phyloP scores from a whole-genome alignment of 2,113 vertebrate genomes.

The Pelodiscus sinensis region DNA sequence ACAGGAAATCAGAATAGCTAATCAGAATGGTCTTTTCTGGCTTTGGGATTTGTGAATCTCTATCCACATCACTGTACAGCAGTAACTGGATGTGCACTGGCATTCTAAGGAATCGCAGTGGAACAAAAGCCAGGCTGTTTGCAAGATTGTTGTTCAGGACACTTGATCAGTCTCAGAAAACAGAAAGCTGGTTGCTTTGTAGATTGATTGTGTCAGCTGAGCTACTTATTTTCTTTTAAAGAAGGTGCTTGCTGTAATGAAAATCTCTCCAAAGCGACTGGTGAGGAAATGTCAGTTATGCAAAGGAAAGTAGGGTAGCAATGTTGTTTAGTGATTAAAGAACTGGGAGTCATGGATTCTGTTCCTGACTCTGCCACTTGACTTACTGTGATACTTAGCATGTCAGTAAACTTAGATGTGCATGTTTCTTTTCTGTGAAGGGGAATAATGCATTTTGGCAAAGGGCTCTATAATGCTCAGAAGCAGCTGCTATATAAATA shows the following conservation, averaged over 20 bases:
- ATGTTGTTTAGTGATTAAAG: background rate
- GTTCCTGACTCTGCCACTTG: fast-evolving
- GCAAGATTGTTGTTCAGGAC: fast-evolving
- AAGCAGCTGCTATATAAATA: background rate
- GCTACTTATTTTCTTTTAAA: background rate
- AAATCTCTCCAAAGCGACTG: background rate
- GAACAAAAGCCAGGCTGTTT: background rate
- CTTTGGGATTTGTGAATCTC: background rate
- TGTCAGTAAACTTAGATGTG: background rate
- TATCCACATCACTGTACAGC: background rate
- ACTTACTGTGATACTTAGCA: background rate
- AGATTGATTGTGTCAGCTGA: background rate
- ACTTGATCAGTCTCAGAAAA: background rate
- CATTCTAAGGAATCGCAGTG: background rate
- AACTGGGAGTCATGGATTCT: fast-evolving
- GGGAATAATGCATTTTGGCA: background rate
- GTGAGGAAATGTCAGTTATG: background rate
- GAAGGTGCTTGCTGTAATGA: background rate
- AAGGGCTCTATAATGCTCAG: background rate
- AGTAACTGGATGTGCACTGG: background rate
- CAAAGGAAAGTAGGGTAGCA: background rate
- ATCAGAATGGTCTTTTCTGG: background rate
- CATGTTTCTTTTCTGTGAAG: background rate
- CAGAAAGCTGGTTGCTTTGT: background rate
- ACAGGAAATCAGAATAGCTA: background rate